A percentile compares a stretch with the other conserved stretches of the same genome.
phyloP scores from a whole-genome alignment of 1,140 invertebrate genomes.

The Leptinotarsa defecta region DNA sequence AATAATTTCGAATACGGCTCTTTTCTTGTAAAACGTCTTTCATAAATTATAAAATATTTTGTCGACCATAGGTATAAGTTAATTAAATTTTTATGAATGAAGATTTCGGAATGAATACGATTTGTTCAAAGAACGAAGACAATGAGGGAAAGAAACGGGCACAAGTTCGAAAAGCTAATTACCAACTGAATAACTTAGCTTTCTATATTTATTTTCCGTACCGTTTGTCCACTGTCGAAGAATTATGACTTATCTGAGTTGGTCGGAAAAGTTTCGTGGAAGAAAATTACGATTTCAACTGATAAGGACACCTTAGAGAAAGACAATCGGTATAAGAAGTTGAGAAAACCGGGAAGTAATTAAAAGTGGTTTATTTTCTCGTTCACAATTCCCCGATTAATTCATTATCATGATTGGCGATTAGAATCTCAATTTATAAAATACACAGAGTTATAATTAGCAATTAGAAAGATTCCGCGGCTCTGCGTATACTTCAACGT shows the following conservation, averaged over 20 bases:
- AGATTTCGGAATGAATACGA: not conserved
- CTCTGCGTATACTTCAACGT: conserved; percentile 45
- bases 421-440: conserved; percentile 58
- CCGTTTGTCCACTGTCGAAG: conserved; percentile 29
- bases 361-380: conserved; percentile 52
- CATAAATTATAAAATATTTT: too few species aligned
- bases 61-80: not conserved
- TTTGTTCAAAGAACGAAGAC: not conserved
- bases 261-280: conserved; percentile 16
- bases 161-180: conserved; percentile 6
- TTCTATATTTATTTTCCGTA: conserved; percentile 25
- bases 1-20: too few species aligned
- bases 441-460: conserved; percentile 57
- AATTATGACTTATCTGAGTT: conserved; percentile 29
- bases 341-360: conserved; percentile 49
- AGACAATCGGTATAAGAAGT: conserved; percentile 44
- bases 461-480: conserved; percentile 52
- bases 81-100: not conserved
- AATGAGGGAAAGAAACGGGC: not conserved
- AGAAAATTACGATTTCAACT: conserved; percentile 27
- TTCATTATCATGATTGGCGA: conserved; percentile 56
- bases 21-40: too few species aligned
- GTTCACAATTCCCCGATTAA: conserved; percentile 51
- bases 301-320: conserved; percentile 32
- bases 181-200: conserved; percentile 17